Evolutionary conservation across 2,888 invertebrate genomes (phyloP).

Genomic region (Tholera decimalis): DNA sequence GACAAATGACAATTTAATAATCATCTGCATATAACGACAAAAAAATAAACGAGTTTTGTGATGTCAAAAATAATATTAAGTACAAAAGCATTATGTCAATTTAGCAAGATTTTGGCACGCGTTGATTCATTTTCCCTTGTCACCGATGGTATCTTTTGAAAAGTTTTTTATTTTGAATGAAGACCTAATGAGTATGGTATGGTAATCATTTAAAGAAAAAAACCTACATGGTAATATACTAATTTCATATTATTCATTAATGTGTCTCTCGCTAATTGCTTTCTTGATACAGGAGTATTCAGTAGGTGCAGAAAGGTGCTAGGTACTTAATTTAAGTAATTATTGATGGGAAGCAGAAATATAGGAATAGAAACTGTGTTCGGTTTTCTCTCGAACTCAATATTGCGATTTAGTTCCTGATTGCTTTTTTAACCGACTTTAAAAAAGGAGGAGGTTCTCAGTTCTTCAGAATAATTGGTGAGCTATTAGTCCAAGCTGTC

Average conservation of each 20-base stretch:
- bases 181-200: background rate
- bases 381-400: slow-evolving; percentile 18
- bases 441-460: no score
- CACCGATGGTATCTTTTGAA: background rate
- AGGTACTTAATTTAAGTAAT: slow-evolving; percentile 28
- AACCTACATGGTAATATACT: no score
- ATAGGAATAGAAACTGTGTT: slow-evolving; percentile 15
- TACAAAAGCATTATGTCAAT: slow-evolving; percentile 5
- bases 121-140: slow-evolving; percentile 11
- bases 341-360: slow-evolving; percentile 25
- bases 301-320: slow-evolving; percentile 36
- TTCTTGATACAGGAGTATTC: slow-evolving; percentile 41
- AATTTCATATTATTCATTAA: slow-evolving; percentile 4
- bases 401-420: no score
- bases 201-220: no score
- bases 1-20: slow-evolving; percentile 7
- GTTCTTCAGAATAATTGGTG: no score
- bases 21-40: background rate
- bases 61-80: background rate
- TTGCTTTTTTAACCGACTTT: no score
- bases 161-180: background rate
- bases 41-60: background rate
- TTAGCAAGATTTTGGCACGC: background rate
- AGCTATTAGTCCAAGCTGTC: no score
- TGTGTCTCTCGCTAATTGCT: slow-evolving; percentile 40